Evolutionary conservation across 2,797 vertebrate genomes (phyloP).

Genomic region (Halcyon badia): DNA sequence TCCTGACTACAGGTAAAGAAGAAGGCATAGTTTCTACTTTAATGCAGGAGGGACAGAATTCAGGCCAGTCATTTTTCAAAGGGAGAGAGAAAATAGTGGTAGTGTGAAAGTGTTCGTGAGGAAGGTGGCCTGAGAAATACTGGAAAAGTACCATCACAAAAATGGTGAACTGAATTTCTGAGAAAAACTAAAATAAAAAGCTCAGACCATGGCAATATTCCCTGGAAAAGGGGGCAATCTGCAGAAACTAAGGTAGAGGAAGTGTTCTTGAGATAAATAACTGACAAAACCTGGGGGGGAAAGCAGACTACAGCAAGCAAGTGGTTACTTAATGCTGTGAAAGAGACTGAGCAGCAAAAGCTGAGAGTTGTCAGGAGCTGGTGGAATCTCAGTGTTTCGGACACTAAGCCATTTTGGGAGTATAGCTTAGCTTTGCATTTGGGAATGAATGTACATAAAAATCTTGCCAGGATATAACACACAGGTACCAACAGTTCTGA

Average conservation of each 20-base stretch:
- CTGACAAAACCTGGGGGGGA: background rate
- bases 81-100: background rate
- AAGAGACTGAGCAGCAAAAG: background rate
- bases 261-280: background rate
- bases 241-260: background rate
- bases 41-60: slow-evolving; percentile 11
- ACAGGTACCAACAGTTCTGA: background rate
- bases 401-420: background rate
- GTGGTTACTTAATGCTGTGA: background rate
- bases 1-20: slow-evolving; percentile 16
- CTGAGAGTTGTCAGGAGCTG: background rate
- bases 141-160: background rate
- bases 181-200: background rate
- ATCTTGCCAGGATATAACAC: background rate
- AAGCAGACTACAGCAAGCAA: background rate
- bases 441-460: background rate
- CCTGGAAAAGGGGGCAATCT: background rate
- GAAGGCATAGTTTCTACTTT: background rate
- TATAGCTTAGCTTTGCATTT: background rate
- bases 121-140: background rate
- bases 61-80: slow-evolving; percentile 8
- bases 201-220: background rate
- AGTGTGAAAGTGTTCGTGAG: background rate
- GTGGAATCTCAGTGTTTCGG: background rate
- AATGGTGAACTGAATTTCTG: background rate